phyloP scores from a whole-genome alignment of 2,888 invertebrate genomes.

The Cetonia aurata region DNA sequence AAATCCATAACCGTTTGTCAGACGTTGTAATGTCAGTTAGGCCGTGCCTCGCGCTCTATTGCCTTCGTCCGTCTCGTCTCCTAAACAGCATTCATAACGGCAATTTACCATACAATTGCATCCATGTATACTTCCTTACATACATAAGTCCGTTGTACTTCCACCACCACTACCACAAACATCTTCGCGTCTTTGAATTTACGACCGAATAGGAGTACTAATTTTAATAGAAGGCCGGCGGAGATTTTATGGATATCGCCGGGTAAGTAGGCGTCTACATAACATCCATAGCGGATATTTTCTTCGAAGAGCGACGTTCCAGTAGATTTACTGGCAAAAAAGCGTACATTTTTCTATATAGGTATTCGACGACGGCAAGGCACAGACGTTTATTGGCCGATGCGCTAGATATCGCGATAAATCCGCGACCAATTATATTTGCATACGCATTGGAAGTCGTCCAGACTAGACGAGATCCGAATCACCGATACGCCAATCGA shows the following conservation, averaged over 20 bases:
- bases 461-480: conserved; percentile 18
- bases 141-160: conserved; percentile 2
- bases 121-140: conserved; percentile 8
- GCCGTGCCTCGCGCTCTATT: conserved; percentile 50
- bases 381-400: conserved; percentile 31
- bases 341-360: conserved; percentile 16
- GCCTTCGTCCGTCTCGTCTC: conserved; percentile 42
- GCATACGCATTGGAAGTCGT: conserved; percentile 38
- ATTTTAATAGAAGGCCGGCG: conserved; percentile 34
- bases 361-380: not conserved
- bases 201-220: conserved; percentile 18
- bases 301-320: conserved; percentile 19
- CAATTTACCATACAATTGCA: conserved; percentile 12
- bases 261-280: not conserved
- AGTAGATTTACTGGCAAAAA: conserved; percentile 26
- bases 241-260: conserved; percentile 12
- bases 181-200: conserved; percentile 11
- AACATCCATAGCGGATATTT: conserved; percentile 17
- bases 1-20: conserved; percentile 68
- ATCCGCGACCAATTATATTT: conserved; percentile 42
- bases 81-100: conserved; percentile 23
- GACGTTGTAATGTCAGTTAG: conserved; percentile 46
- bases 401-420: conserved; percentile 18
- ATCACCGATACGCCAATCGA: conserved; percentile 8
- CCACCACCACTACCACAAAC: not conserved